These are phyloP conservation scores for Drosophila funebris DNA, from an alignment of 1,140 invertebrate species.

Conservation along the genomic window DNA sequence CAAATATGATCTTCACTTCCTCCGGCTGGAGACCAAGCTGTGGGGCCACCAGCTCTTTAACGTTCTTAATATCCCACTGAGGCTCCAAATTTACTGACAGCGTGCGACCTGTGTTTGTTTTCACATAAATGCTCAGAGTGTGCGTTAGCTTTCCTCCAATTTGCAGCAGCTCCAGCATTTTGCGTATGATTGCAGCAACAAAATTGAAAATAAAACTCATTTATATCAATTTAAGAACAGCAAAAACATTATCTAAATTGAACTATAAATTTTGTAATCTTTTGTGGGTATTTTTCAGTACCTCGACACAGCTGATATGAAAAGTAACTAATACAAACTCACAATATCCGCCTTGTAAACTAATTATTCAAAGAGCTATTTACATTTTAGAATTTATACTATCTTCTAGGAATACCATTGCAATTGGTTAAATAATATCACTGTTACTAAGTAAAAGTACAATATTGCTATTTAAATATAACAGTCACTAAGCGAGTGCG, in stretches of 20 bases:
- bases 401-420: no score
- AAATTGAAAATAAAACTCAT: conserved; percentile 87
- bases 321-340: not conserved
- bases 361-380: not conserved
- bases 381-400: not conserved
- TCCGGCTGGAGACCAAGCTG: conserved; percentile 88
- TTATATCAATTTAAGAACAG: conserved; percentile 15
- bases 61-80: conserved; percentile 90
- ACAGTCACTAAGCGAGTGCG: not conserved
- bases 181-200: conserved; percentile 85
- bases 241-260: conserved; percentile 29
- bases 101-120: conserved; percentile 88
- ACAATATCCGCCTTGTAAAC: not conserved
- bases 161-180: conserved; percentile 87
- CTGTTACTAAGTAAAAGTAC: not conserved
- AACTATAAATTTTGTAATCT: conserved; percentile 16
- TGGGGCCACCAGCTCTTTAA: conserved; percentile 89
- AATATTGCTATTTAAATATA: not conserved
- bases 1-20: conserved; percentile 93
- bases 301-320: not conserved
- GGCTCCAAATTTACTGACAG: conserved; percentile 89
- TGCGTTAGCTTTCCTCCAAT: conserved; percentile 87
- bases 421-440: not conserved
- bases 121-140: conserved; percentile 88
- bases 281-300: conserved; percentile 11